Evolutionary conservation across 1,140 invertebrate species (phyloP).

Genomic region (Ceratoteleas bidentatus): DNA sequence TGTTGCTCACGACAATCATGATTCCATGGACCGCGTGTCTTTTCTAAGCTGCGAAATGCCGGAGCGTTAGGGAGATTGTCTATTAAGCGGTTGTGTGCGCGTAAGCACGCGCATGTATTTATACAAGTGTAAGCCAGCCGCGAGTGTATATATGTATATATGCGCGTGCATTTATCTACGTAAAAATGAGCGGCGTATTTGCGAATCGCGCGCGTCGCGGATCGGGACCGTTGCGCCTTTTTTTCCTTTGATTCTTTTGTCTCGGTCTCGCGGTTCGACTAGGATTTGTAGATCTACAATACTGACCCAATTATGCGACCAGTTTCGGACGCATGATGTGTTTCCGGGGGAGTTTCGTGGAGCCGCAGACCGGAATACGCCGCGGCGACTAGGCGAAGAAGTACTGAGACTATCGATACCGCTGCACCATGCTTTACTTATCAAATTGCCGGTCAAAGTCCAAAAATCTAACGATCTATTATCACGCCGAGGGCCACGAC

Average conservation of each 20-base stretch:
- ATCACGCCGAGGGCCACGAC: slow-evolving; percentile 75
- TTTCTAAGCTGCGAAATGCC: slow-evolving; percentile 76
- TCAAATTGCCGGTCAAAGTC: slow-evolving; percentile 80
- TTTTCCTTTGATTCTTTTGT: too few species aligned
- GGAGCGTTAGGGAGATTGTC: slow-evolving; percentile 45
- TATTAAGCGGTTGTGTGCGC: slow-evolving; percentile 24
- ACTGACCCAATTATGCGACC: slow-evolving; percentile 40
- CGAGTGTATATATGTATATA: slow-evolving; percentile 35
- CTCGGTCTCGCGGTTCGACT: not conserved
- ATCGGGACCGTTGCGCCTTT: too few species aligned
- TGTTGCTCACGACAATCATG: slow-evolving; percentile 94
- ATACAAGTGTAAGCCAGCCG: slow-evolving; percentile 3
- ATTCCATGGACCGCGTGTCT: slow-evolving; percentile 83
- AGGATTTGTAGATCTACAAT: not conserved
- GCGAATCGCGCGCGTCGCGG: too few species aligned
- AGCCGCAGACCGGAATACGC: slow-evolving; percentile 50
- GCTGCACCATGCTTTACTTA: slow-evolving; percentile 74
- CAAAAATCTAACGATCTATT: slow-evolving; percentile 70
- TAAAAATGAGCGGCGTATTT: slow-evolving; percentile 23
- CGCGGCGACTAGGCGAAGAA: slow-evolving; percentile 69
- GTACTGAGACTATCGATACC: slow-evolving; percentile 74
- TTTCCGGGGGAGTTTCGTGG: not conserved
- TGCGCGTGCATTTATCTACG: slow-evolving; percentile 40
- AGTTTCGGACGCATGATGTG: slow-evolving; percentile 36
- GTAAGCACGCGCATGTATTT: slow-evolving; percentile 22